phyloP scores from a whole-genome alignment of 2,888 invertebrate species.

The Philopedon plagiatum region DNA sequence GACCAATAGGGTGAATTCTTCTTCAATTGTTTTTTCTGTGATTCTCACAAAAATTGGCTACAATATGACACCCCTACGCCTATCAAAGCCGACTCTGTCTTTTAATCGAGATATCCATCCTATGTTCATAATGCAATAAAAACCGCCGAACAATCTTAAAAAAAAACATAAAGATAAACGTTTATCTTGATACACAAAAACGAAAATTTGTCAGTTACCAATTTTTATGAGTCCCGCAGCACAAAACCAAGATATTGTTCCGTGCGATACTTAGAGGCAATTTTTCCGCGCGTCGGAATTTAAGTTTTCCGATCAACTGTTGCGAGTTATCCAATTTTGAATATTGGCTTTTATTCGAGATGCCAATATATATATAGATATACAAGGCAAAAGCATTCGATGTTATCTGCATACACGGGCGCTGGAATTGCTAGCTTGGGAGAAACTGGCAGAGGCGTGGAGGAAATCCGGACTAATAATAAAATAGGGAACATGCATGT shows the following conservation, averaged over 20 bases:
- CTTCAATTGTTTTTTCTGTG: too few species aligned
- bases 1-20: too few species aligned
- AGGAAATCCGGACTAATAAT: too few species aligned
- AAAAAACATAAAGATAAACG: slow-evolving; percentile 2
- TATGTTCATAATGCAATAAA: too few species aligned
- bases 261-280: slow-evolving; percentile 53
- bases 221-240: slow-evolving; percentile 1
- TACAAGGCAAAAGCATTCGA: slow-evolving; percentile 42
- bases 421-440: slow-evolving; percentile 38
- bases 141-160: too few species aligned
- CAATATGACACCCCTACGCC: too few species aligned
- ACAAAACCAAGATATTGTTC: slow-evolving; percentile 48
- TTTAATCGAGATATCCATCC: too few species aligned
- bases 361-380: slow-evolving; percentile 38
- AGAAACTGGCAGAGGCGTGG: slow-evolving; percentile 35
- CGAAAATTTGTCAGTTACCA: neutral
- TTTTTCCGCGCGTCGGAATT: slow-evolving; percentile 56
- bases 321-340: slow-evolving; percentile 64
- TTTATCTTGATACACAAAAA: too few species aligned
- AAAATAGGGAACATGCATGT: too few species aligned
- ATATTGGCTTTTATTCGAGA: slow-evolving; percentile 58
- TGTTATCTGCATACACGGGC: slow-evolving; percentile 47
- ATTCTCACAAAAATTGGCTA: too few species aligned
- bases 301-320: slow-evolving; percentile 63
- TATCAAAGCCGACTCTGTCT: too few species aligned